These are phyloP conservation scores for Papilio elwesi DNA, from an alignment of 2,888 invertebrate genomes.

Conservation along the genomic window DNA sequence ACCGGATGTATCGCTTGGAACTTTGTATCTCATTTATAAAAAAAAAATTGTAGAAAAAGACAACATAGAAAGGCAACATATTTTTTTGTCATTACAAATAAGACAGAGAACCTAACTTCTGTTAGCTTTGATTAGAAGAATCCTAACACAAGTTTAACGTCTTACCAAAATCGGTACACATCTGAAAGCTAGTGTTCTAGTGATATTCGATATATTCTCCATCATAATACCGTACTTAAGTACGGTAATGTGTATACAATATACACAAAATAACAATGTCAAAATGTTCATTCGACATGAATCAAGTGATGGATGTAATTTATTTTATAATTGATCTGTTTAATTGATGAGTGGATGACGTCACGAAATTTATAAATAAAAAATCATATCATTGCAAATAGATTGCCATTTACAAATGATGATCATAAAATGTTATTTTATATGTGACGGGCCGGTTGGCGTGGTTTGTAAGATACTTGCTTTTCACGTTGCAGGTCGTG, in stretches of 20 bases:
- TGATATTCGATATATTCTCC: too few relatives aligned
- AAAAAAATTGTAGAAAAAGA: neutral
- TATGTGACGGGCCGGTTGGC: too few relatives aligned
- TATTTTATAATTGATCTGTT: neutral
- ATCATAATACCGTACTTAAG: neutral
- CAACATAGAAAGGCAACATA: too few relatives aligned
- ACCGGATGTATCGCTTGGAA: neutral
- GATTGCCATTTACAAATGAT: neutral
- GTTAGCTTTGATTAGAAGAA: too few relatives aligned
- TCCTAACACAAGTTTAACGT: too few relatives aligned
- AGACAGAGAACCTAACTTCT: too few relatives aligned
- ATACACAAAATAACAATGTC: neutral
- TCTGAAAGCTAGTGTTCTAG: too few relatives aligned
- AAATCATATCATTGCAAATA: slow-evolving; percentile 3
- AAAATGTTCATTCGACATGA: neutral
- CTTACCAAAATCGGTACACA: too few relatives aligned
- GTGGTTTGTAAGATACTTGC: too few relatives aligned
- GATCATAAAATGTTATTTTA: neutral
- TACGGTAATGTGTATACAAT: neutral
- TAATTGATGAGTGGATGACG: neutral
- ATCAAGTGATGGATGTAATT: neutral
- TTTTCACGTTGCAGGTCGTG: too few relatives aligned
- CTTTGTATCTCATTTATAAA: neutral
- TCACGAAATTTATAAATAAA: neutral
- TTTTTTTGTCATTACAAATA: too few relatives aligned